Conservation (phyloP, 2,888 invertebrate species). For the Subacronicta megacephala region DNA sequence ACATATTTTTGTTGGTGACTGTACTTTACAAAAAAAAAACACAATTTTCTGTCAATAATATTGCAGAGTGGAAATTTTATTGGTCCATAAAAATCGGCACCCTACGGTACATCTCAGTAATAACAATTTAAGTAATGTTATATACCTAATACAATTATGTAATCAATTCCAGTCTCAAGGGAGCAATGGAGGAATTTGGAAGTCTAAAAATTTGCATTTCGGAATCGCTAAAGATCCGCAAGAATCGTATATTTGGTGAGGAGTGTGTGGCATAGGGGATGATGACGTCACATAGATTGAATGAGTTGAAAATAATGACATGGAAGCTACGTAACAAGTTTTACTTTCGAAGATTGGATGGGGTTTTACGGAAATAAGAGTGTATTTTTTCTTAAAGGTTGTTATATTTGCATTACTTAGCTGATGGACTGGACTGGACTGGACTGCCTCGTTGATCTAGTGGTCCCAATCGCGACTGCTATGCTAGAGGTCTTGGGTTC, state of each 20-base stretch:
- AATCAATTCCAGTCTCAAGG: constrained; percentile 38
- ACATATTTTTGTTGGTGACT: no score
- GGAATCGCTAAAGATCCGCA: constrained; percentile 26
- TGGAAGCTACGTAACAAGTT: constrained; percentile 22
- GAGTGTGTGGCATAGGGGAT: constrained; percentile 10
- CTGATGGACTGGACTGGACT: no score
- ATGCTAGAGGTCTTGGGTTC: no score
- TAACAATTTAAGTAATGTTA: constrained; percentile 51
- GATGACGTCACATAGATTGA: constrained; percentile 36
- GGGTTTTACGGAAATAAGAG: constrained; percentile 5
- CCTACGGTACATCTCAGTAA: constrained; percentile 28
- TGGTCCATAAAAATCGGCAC: constrained; percentile 44
- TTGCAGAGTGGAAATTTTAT: constrained; percentile 36
- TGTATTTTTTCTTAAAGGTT: no score
- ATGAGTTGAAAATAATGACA: constrained; percentile 48
- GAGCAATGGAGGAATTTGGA: constrained; percentile 15
- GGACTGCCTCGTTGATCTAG: no score
- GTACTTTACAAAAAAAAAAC: constrained; percentile 18
- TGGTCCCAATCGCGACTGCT: no score
- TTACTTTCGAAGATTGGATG: constrained; percentile 19
- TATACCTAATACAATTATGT: constrained; percentile 56
- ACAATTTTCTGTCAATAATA: constrained; percentile 32
- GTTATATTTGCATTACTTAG: no score
- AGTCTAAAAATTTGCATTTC: constrained; percentile 16
- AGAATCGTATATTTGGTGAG: constrained; percentile 32